phyloP scores from a whole-genome alignment of 2,888 invertebrate genomes.

The Luperina nickerlii region DNA sequence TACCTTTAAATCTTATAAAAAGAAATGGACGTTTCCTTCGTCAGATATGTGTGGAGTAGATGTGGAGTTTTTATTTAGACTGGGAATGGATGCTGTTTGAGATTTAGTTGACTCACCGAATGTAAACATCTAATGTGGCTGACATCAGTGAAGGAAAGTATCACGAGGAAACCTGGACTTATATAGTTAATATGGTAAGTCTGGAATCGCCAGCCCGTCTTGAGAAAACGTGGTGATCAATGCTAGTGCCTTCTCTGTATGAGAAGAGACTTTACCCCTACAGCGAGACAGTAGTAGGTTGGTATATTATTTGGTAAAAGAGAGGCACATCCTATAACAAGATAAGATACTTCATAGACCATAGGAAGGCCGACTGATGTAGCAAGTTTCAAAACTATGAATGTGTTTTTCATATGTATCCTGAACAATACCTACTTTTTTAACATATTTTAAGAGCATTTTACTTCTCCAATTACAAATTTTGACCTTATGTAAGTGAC shows the following conservation, averaged over 20 bases:
- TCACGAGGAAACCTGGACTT: background rate
- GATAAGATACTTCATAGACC: background rate
- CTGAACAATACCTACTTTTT: background rate
- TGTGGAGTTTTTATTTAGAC: conserved; percentile 42
- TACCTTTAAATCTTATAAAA: conserved; percentile 56
- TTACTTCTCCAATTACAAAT: too few relatives aligned
- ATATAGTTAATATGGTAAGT: background rate
- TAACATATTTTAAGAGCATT: background rate
- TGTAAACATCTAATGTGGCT: background rate
- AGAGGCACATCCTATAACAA: background rate
- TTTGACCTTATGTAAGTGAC: background rate
- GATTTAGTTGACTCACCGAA: conserved; percentile 19
- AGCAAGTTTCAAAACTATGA: background rate
- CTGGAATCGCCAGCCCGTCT: background rate
- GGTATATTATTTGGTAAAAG: background rate
- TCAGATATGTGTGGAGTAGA: too few relatives aligned
- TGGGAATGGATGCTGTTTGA: background rate
- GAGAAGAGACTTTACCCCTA: too few relatives aligned
- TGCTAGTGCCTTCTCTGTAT: too few relatives aligned
- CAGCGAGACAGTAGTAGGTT: too few relatives aligned
- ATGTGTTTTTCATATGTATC: background rate
- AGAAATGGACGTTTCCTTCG: conserved; percentile 44
- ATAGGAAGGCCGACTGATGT: background rate
- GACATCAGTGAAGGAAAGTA: background rate
- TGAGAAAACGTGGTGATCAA: background rate